These are phyloP conservation scores for Mesoligia furuncula DNA, from an alignment of 2,888 invertebrate species.

Conservation along the genomic window DNA sequence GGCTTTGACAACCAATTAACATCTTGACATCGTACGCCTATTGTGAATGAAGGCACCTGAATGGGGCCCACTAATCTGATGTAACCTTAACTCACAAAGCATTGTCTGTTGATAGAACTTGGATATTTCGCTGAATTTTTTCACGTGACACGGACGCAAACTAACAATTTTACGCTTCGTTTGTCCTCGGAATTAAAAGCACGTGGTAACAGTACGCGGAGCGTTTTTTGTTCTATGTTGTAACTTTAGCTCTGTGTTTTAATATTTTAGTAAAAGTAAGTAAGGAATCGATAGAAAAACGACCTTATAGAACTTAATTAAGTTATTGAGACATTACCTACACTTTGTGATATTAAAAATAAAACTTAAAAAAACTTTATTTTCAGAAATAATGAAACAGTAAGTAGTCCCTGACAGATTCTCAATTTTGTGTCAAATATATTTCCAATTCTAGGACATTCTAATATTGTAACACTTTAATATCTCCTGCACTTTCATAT, in stretches of 20 bases:
- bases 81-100: conserved; percentile 70
- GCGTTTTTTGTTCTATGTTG: conserved; percentile 19
- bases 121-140: conserved; percentile 55
- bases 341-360: neutral
- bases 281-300: neutral
- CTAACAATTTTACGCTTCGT: conserved; percentile 53
- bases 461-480: neutral
- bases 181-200: conserved; percentile 47
- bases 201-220: conserved; percentile 20
- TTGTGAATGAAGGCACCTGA: conserved; percentile 61
- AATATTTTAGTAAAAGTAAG: conserved; percentile 16
- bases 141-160: conserved; percentile 49
- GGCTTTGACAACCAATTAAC: conserved; percentile 75
- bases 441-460: neutral
- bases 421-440: neutral
- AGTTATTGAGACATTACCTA: no score
- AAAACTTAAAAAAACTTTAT: neutral
- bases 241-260: neutral
- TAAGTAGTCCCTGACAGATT: neutral
- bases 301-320: neutral
- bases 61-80: conserved; percentile 73
- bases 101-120: conserved; percentile 66
- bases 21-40: conserved; percentile 66
- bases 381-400: neutral
- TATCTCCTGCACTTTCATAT: conserved; percentile 20